Conservation (phyloP, 2,888 invertebrate species). For the Dicyrtomina minuta region DNA sequence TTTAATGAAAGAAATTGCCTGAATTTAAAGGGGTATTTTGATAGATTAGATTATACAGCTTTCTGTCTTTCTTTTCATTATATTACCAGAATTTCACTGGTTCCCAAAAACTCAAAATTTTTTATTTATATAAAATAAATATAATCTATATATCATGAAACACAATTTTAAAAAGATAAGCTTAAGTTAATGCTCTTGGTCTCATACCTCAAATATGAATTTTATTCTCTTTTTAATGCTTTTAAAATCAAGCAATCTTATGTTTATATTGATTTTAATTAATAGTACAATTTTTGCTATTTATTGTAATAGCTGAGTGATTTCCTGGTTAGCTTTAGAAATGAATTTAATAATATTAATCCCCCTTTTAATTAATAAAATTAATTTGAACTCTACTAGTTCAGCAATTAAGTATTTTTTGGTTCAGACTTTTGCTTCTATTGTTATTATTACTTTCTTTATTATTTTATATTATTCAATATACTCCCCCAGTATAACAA, state of each 20-base stretch:
- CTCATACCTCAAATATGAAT: conserved; percentile 45
- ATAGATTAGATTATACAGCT: conserved; percentile 60
- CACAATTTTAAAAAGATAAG: conserved; percentile 47
- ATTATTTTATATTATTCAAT: background rate
- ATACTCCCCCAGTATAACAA: no score
- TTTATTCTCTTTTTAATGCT: conserved; percentile 41
- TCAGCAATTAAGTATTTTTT: conserved; percentile 42
- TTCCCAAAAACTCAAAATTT: conserved; percentile 38
- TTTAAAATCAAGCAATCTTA: conserved; percentile 29
- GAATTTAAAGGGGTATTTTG: conserved; percentile 65
- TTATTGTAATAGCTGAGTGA: conserved; percentile 27
- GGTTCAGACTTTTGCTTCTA: conserved; percentile 39
- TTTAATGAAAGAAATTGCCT: conserved; percentile 58
- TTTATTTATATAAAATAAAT: conserved; percentile 34
- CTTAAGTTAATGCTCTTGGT: conserved; percentile 45
- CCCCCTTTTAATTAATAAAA: conserved; percentile 35
- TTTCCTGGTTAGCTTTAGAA: conserved; percentile 39
- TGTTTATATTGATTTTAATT: conserved; percentile 29
- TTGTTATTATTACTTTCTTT: conserved; percentile 8
- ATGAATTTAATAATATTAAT: conserved; percentile 45
- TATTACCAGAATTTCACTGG: conserved; percentile 35
- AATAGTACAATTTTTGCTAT: conserved; percentile 28
- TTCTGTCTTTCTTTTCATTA: conserved; percentile 35
- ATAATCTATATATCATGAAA: no score
- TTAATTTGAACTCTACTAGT: background rate